These are phyloP conservation scores for Mythimna pallens DNA, from an alignment of 2,888 invertebrate genomes.

Conservation along the genomic window DNA sequence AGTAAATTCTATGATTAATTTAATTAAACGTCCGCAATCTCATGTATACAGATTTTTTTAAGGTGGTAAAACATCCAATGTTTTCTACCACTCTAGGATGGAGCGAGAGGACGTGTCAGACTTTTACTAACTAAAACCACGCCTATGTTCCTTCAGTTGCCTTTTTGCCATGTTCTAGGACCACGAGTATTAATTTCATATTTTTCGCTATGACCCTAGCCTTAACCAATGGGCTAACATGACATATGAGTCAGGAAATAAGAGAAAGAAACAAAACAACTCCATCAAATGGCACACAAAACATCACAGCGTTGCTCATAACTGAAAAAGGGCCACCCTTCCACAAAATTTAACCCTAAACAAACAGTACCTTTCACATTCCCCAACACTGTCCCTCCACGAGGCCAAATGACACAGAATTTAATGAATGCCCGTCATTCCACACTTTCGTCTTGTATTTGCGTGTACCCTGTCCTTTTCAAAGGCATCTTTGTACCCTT, in stretches of 20 bases:
- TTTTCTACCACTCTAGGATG: too few relatives aligned
- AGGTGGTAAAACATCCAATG: too few relatives aligned
- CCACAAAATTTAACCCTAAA: constrained; percentile 31
- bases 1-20: not conserved
- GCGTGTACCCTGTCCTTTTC: constrained; percentile 46
- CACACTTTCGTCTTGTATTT: constrained; percentile 56
- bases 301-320: constrained; percentile 8
- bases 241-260: not conserved
- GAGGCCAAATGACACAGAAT: constrained; percentile 55
- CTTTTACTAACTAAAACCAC: too few relatives aligned
- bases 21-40: too few relatives aligned
- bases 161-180: too few relatives aligned
- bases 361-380: constrained; percentile 45
- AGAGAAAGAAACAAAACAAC: not conserved
- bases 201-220: too few relatives aligned
- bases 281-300: constrained; percentile 2
- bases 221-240: too few relatives aligned
- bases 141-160: too few relatives aligned
- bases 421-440: constrained; percentile 59
- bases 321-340: constrained; percentile 13
- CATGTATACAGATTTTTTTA: too few relatives aligned
- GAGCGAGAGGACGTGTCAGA: too few relatives aligned
- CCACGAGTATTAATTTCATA: too few relatives aligned
- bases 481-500: constrained; percentile 46
- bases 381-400: constrained; percentile 29